These are phyloP conservation scores for Oreotrochilus melanogaster DNA, from an alignment of 2,113 vertebrate species.

Conservation along the genomic window DNA sequence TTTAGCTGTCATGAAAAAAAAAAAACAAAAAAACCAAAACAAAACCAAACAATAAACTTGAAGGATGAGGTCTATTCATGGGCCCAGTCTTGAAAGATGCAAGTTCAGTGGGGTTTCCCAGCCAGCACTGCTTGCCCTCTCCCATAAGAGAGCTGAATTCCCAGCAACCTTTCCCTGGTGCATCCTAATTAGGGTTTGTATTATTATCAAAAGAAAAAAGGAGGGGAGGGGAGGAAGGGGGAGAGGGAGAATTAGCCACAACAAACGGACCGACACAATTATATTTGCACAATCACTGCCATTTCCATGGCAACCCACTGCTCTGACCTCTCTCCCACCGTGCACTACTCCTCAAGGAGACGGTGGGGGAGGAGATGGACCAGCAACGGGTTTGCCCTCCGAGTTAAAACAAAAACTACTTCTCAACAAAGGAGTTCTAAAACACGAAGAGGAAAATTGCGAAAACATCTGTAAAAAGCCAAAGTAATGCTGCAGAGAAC, in stretches of 20 bases:
- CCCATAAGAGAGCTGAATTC: neutral
- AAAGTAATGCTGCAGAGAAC: fast-evolving
- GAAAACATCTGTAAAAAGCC: neutral
- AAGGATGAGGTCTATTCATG: neutral
- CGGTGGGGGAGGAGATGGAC: neutral
- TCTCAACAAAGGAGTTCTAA: neutral
- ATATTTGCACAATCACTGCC: slow-evolving; percentile 57
- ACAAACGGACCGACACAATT: slow-evolving; percentile 44
- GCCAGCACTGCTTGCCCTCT: neutral
- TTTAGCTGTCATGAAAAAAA: neutral
- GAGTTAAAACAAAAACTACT: neutral
- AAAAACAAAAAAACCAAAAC: neutral
- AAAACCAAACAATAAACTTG: neutral
- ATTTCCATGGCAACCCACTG: slow-evolving; percentile 42
- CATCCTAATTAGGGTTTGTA: slow-evolving; percentile 58
- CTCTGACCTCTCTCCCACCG: neutral
- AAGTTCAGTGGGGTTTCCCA: neutral
- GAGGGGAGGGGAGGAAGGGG: neutral
- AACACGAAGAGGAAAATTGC: neutral
- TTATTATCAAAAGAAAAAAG: slow-evolving; percentile 46
- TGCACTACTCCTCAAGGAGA: neutral
- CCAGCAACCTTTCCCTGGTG: slow-evolving; percentile 4
- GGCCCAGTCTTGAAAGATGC: neutral
- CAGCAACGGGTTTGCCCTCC: neutral
- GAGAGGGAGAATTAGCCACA: slow-evolving; percentile 37